Base-by-base conservation (phyloP, 2,797 vertebrate species). In the Oophaga sylvatica region DNA sequence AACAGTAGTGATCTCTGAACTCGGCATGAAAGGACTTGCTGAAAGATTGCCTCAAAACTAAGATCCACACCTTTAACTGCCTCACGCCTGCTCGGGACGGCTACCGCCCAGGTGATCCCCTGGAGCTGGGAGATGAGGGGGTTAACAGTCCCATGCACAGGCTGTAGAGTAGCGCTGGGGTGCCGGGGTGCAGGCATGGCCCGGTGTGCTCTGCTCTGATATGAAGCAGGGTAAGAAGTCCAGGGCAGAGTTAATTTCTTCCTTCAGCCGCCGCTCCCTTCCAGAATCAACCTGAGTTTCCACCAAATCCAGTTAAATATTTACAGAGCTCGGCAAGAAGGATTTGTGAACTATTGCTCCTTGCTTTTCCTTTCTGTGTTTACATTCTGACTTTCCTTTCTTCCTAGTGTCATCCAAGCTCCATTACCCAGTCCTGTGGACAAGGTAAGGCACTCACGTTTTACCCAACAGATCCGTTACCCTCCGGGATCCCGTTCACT, bases 381-480 rank as follows among this genome's bases (percentile, higher is more conserved):
- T 81, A 81, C 79, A 77, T 77, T 80, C 82, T 83, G 53, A 48
- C 90, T 90, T 92, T 90, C 91, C 86, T 90, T 83, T 89, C 90
- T 92, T 89, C 90, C 91, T 93, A 99, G 98, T 94, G 97, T 98
- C 94, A 98, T 98, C 95, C 97, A 98, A 94, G 95, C 97, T 93
- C 96, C 98, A 85, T 95, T 98, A 93, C 97, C 98, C 91, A 97
- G 97, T 95, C 98, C 98, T 93, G 95, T 98, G 95, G 98, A 99
- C 94, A 99, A 99, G 97, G 98, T 99, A 97, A 97, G 96, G 93
- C 57, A 1, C 1, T 76, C 57, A 16, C 22, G 1, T 26, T 76
- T 62, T 35, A 60, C 57, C 29, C 11, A 29, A 48, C 26, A 12
- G 70, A 62, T 63, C 11, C 2, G 20, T 48, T 41, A 19, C 59